Percentiles rank a stretch among this genome's conserved stretches.
phyloP scores from a whole-genome alignment of 2,113 vertebrate species.

The Ranitomeya imitator region DNA sequence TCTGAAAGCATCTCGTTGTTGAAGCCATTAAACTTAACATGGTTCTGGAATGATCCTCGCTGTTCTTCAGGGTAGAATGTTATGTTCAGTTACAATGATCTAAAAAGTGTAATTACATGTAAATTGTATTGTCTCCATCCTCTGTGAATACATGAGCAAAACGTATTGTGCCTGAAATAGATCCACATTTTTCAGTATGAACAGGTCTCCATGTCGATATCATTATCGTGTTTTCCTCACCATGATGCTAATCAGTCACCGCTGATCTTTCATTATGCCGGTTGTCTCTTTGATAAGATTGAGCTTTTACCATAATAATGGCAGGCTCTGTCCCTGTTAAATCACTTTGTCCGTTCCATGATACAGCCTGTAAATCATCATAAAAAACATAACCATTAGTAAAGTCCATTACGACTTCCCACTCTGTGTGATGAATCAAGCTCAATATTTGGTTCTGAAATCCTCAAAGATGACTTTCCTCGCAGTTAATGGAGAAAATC shows the following conservation, averaged over 20 bases:
- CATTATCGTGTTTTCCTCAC: slow-evolving; percentile 49
- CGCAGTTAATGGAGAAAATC: neutral
- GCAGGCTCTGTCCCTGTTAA: slow-evolving; percentile 48
- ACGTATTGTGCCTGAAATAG: slow-evolving; percentile 14
- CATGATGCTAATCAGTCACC: slow-evolving; percentile 34
- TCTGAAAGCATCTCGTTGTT: neutral
- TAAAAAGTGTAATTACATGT: neutral
- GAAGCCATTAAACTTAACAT: neutral
- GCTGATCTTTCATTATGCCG: slow-evolving; percentile 54
- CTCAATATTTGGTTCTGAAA: neutral
- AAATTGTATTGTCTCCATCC: neutral
- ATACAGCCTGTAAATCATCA: slow-evolving; percentile 55
- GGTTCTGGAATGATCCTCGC: neutral
- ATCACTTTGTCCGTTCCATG: slow-evolving; percentile 50
- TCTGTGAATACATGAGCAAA: slow-evolving; percentile 1
- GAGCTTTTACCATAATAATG: slow-evolving; percentile 52
- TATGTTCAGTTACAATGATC: slow-evolving; percentile 5
- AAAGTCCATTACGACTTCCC: slow-evolving; percentile 28
- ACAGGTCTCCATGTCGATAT: slow-evolving; percentile 36
- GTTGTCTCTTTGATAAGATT: slow-evolving; percentile 49
- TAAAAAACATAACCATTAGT: slow-evolving; percentile 54
- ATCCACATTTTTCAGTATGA: slow-evolving; percentile 39
- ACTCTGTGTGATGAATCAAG: slow-evolving; percentile 31
- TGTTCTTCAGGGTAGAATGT: slow-evolving; percentile 18
- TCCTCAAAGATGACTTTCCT: neutral